phyloP scores from a whole-genome alignment of 2,888 invertebrate genomes.

The Ceraclea dissimilis region DNA sequence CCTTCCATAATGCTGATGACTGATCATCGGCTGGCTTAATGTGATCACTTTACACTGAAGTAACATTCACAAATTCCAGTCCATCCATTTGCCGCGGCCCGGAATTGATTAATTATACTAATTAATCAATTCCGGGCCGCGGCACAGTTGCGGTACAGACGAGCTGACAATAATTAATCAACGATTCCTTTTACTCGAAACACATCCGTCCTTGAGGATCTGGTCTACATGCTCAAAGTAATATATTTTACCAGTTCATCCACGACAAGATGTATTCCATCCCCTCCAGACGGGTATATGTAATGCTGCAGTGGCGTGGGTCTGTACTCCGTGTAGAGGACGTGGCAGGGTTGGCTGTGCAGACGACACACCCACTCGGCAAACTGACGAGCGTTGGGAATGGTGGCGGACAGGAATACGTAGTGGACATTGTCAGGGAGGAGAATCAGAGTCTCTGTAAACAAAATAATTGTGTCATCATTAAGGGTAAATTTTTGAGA shows the following conservation, averaged over 20 bases:
- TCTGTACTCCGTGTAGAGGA: slow-evolving; percentile 96
- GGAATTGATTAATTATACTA: too few relatives aligned
- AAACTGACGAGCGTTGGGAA: slow-evolving; percentile 96
- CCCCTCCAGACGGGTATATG: slow-evolving; percentile 93
- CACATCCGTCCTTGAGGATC: too few relatives aligned
- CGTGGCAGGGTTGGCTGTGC: slow-evolving; percentile 96
- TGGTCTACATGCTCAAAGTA: too few relatives aligned
- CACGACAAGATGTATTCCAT: slow-evolving; percentile 92
- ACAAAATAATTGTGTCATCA: background rate
- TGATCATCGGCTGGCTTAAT: too few relatives aligned
- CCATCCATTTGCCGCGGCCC: too few relatives aligned
- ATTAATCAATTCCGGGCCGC: too few relatives aligned
- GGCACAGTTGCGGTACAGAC: too few relatives aligned
- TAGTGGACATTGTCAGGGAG: slow-evolving; percentile 96
- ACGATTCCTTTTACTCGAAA: too few relatives aligned
- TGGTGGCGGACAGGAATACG: slow-evolving; percentile 98
- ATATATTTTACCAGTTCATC: slow-evolving; percentile 76
- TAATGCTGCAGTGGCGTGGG: slow-evolving; percentile 98
- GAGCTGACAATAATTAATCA: too few relatives aligned
- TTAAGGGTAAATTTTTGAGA: background rate
- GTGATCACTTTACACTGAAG: too few relatives aligned
- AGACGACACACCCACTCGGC: slow-evolving; percentile 91
- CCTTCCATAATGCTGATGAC: too few relatives aligned
- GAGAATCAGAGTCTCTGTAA: slow-evolving; percentile 85
- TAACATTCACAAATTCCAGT: too few relatives aligned